Percentiles rank a stretch among this genome's conserved stretches.
Evolutionary conservation across 2,113 vertebrate species (phyloP).

Genomic region (Hydropotes inermis): DNA sequence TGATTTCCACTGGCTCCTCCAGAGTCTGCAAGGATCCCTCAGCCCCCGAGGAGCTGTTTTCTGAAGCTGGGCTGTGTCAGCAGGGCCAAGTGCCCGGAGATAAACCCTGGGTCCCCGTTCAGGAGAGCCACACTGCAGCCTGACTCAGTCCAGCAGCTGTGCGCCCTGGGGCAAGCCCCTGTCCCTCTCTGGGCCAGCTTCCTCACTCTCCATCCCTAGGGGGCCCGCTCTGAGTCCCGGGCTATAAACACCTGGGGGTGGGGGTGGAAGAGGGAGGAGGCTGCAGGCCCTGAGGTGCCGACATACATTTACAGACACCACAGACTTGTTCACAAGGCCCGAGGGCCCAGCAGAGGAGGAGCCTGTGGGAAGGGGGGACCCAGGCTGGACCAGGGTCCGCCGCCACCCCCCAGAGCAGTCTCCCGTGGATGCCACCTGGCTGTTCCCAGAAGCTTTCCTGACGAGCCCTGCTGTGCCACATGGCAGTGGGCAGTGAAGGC

Average conservation of each 20-base stretch:
- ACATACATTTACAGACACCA: rapidly evolving
- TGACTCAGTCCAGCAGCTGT: neutral
- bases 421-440: rapidly evolving
- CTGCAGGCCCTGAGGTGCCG: rapidly evolving
- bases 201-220: neutral
- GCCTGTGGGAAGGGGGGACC: neutral
- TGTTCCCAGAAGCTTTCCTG: neutral
- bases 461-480: neutral
- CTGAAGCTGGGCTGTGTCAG: rapidly evolving
- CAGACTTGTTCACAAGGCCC: too few relatives aligned
- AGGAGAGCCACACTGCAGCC: neutral
- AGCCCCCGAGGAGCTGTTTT: neutral
- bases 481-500: rapidly evolving
- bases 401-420: rapidly evolving
- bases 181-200: neutral
- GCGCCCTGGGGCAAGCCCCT: neutral
- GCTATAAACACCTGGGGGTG: neutral
- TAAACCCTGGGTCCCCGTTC: neutral
- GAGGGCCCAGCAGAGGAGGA: neutral
- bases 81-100: neutral
- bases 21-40: rapidly evolving
- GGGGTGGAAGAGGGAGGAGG: neutral
- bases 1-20: rapidly evolving
- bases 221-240: rapidly evolving
- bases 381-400: rapidly evolving